A percentile compares a stretch with the other conserved stretches of the same genome.
Conservation (phyloP, 2,797 vertebrate species). For the Stomatorhinus walkeri region DNA sequence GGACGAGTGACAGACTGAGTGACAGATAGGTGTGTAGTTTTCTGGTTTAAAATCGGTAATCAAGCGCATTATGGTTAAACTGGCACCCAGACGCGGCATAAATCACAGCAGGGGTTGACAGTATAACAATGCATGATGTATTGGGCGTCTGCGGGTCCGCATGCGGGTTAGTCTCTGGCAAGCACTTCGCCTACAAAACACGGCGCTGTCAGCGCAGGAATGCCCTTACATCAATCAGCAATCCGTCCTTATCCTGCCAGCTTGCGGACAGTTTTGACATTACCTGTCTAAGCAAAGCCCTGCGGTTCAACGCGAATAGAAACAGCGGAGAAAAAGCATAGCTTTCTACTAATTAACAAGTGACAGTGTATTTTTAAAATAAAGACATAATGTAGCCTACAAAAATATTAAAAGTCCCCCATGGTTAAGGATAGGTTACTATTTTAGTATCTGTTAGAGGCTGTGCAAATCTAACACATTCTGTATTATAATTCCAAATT, state of each 20-base stretch:
- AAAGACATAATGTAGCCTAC: not conserved
- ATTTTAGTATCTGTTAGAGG: not conserved
- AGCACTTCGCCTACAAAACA: conserved; percentile 35
- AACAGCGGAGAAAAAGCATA: conserved; percentile 49
- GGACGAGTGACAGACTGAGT: not conserved
- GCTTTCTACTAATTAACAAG: conserved; percentile 27
- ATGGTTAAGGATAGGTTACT: not conserved
- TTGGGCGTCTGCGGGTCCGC: not conserved
- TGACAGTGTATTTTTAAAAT: conserved; percentile 1
- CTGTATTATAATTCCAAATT: not conserved
- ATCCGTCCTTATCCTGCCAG: conserved; percentile 41
- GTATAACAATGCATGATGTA: not conserved
- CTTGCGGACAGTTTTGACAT: conserved; percentile 43
- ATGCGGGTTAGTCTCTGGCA: not conserved
- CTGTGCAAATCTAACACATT: not conserved
- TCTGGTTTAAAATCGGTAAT: not conserved
- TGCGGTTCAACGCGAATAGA: conserved; percentile 45
- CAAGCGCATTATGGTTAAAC: conserved; percentile 2
- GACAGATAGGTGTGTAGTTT: not conserved
- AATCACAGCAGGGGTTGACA: not conserved
- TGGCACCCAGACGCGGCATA: not conserved
- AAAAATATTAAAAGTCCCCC: not conserved
- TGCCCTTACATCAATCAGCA: conserved; percentile 47
- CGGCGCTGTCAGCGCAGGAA: conserved; percentile 28
- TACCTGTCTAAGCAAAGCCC: conserved; percentile 57